These are phyloP conservation scores for Zonotrichia albicollis DNA, from an alignment of 2,797 vertebrate species.

Conservation along the genomic window DNA sequence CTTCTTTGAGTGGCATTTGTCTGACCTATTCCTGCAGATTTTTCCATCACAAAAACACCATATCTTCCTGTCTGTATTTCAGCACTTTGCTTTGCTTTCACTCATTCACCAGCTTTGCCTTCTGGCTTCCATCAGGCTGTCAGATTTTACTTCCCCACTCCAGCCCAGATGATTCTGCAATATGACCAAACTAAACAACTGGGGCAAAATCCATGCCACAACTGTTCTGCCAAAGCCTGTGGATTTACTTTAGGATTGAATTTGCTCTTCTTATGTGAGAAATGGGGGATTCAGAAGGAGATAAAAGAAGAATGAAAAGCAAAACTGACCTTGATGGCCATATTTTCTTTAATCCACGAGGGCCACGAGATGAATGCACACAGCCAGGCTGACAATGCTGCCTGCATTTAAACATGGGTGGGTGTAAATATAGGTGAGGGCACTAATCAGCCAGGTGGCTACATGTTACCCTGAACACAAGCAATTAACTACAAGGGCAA, in stretches of 20 bases:
- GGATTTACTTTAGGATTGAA: background rate
- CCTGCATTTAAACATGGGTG: slow-evolving; percentile 69
- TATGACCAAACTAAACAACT: background rate
- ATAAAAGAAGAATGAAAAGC: slow-evolving; percentile 29
- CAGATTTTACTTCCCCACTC: background rate
- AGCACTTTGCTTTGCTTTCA: background rate
- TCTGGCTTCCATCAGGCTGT: background rate
- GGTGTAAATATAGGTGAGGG: slow-evolving; percentile 77
- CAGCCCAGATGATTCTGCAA: background rate
- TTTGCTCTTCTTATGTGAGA: background rate
- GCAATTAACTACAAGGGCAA: slow-evolving; percentile 78
- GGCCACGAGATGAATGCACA: slow-evolving; percentile 53
- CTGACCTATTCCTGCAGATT: background rate
- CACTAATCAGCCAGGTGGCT: slow-evolving; percentile 82
- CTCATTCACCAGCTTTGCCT: background rate
- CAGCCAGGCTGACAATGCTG: slow-evolving; percentile 56
- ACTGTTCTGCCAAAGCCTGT: background rate
- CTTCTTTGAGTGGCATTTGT: background rate
- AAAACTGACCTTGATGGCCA: slow-evolving; percentile 48
- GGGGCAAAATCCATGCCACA: background rate
- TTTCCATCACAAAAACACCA: background rate
- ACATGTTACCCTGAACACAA: slow-evolving; percentile 66
- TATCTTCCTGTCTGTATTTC: background rate
- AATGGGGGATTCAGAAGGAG: background rate
- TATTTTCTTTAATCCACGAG: slow-evolving; percentile 65